These are phyloP conservation scores for Chlamydotis undulata DNA, from an alignment of 2,113 vertebrate genomes.

Conservation along the genomic window DNA sequence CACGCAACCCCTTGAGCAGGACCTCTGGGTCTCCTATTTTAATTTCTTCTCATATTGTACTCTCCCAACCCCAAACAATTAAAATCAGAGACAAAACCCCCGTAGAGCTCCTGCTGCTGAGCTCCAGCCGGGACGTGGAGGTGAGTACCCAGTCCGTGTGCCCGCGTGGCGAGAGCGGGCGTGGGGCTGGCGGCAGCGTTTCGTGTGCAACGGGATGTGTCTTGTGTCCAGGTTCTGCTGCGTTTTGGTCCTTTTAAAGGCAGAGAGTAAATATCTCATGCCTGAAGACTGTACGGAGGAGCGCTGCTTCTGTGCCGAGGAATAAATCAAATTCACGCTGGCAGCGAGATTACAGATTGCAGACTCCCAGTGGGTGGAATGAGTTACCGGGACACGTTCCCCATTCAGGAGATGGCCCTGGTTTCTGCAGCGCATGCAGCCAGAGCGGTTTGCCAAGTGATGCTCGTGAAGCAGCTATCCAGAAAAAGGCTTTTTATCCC, in stretches of 20 bases:
- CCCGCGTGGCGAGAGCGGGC: background rate
- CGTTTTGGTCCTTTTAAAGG: background rate
- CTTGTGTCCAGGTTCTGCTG: background rate
- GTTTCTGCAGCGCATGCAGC: background rate
- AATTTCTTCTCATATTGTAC: background rate
- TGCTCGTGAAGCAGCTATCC: background rate
- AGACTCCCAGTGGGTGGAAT: background rate
- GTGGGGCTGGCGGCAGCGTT: background rate
- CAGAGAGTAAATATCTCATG: background rate
- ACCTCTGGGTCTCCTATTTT: background rate
- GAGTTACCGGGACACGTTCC: fast-evolving
- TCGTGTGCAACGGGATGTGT: fast-evolving
- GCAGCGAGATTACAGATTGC: background rate
- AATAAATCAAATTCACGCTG: background rate
- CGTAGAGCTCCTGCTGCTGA: background rate
- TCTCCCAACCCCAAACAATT: background rate
- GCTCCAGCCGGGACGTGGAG: background rate
- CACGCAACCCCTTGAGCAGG: background rate
- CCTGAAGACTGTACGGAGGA: background rate
- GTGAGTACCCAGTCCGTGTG: background rate
- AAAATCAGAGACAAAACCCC: background rate
- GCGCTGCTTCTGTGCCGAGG: background rate
- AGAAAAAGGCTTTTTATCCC: background rate
- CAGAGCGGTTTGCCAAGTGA: background rate
- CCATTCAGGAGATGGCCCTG: fast-evolving